Percentiles rank a stretch among this genome's conserved stretches.
Evolutionary conservation across 2,888 invertebrate genomes (phyloP).

Genomic region (Coecobrya sp.): DNA sequence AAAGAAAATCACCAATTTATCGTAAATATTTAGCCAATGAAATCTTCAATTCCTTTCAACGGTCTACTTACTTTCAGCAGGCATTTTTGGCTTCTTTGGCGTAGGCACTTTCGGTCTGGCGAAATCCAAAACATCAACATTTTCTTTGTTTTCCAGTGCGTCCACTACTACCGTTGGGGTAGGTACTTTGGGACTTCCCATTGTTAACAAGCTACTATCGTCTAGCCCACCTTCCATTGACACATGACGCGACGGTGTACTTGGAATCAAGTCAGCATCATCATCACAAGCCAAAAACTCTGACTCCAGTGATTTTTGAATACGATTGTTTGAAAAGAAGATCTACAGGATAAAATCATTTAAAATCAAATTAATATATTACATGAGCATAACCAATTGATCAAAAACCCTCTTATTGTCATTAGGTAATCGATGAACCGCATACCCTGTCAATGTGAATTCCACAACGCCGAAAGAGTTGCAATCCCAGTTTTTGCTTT

Average conservation of each 20-base stretch:
- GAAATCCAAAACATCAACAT: slow-evolving; percentile 87
- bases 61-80: slow-evolving; percentile 53
- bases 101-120: slow-evolving; percentile 87
- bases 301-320: slow-evolving; percentile 85
- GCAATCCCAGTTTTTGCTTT: slow-evolving; percentile 88
- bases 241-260: slow-evolving; percentile 86
- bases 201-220: slow-evolving; percentile 87
- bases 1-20: neutral
- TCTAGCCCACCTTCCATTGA: slow-evolving; percentile 88
- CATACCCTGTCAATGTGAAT: slow-evolving; percentile 81
- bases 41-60: too few species aligned
- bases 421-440: too few species aligned
- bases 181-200: slow-evolving; percentile 86
- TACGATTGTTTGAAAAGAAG: slow-evolving; percentile 65
- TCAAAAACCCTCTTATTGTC: too few species aligned
- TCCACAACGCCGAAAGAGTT: slow-evolving; percentile 88
- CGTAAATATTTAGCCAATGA: neutral
- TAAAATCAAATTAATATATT: too few species aligned
- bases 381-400: too few species aligned
- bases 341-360: slow-evolving; percentile 55
- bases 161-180: slow-evolving; percentile 41
- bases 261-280: slow-evolving; percentile 76
- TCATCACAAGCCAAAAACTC: slow-evolving; percentile 85
- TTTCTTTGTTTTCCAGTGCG: slow-evolving; percentile 84
- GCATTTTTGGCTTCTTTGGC: slow-evolving; percentile 87